Percentiles rank a stretch among this genome's conserved stretches.
phyloP scores from a whole-genome alignment of 2,888 invertebrate genomes.

The Andricus curvator region DNA sequence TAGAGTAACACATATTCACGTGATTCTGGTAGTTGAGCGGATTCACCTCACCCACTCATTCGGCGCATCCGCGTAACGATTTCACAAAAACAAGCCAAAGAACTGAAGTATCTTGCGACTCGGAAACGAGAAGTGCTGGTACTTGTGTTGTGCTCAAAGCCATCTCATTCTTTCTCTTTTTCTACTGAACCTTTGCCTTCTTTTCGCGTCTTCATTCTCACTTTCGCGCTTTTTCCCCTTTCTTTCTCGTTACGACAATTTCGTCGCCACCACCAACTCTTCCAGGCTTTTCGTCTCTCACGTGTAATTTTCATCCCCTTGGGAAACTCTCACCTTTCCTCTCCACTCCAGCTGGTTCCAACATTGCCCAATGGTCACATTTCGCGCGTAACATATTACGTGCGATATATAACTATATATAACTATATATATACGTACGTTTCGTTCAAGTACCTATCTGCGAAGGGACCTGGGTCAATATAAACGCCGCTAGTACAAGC shows the following conservation, averaged over 20 bases:
- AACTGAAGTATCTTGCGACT: conserved; percentile 57
- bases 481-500: conserved; percentile 40
- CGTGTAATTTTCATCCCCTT: conserved; percentile 36
- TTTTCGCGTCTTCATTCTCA: conserved; percentile 42
- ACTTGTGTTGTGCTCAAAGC: conserved; percentile 57
- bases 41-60: conserved; percentile 29
- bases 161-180: conserved; percentile 32
- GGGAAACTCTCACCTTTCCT: conserved; percentile 40
- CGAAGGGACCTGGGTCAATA: conserved; percentile 33
- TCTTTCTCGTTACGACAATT: conserved; percentile 47
- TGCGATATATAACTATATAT: not conserved
- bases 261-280: conserved; percentile 45
- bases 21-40: conserved; percentile 24
- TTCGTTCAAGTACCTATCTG: conserved; percentile 10
- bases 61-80: conserved; percentile 50
- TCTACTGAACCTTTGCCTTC: conserved; percentile 11
- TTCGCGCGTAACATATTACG: conserved; percentile 25
- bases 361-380: conserved; percentile 30
- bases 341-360: conserved; percentile 41
- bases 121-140: conserved; percentile 60
- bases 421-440: not conserved
- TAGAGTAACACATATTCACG: conserved; percentile 12
- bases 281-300: conserved; percentile 19
- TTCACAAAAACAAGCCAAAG: conserved; percentile 46
- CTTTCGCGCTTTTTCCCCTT: conserved; percentile 35